Evolutionary conservation across 1,140 invertebrate genomes (phyloP), one percentile per base, ranked within the genome.

Genomic region (Drosophila bocki): DNA sequence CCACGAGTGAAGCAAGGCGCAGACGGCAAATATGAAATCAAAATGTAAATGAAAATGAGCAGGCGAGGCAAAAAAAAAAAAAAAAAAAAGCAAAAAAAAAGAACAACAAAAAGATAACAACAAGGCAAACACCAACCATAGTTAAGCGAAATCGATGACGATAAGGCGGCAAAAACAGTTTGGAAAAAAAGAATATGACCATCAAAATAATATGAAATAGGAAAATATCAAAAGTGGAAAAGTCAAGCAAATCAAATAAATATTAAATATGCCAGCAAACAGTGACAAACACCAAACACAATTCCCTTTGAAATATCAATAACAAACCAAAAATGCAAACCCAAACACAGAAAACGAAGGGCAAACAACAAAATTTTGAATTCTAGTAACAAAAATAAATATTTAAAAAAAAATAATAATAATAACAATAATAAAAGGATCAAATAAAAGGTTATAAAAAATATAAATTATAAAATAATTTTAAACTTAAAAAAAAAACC

Each of bases 161-260:
- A 74, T 74, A 74, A 72, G 70, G 42, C 70, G 68, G 54, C 37
- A 72, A 74, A 54, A 67, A 67, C 68, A 72, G 37, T 72, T 72
- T 50, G 39, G 7, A 35, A 11, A 15, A 71, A 58, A 71, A 57
- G 41, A 54, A 54, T 56, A 37, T 47, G 32, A n/a, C 33, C 50
- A 54, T 8, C 12, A n/a, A 56, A n/a, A 33, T 22, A 19, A n/a
- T 1, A 3, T 29, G 11, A 41, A 19, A 13, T n/a, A 17, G 2
- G 0, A 15, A 58, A 35, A 13, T n/a, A 32, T 13, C 2, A 7
- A 29, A 15, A 42, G 19, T 0, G 2, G 32, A 41, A 57, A 19
- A 11, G 0, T 9, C 7, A 44, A n/a, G 12, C 12, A 33, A n/a
- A 19, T 12, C 0, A 19, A 19, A 62, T 33, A 37, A 26, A 22